Evolutionary conservation across 2,888 invertebrate species (phyloP), one percentile per base, ranked within the genome.

Genomic region (Sesamia inferens): DNA sequence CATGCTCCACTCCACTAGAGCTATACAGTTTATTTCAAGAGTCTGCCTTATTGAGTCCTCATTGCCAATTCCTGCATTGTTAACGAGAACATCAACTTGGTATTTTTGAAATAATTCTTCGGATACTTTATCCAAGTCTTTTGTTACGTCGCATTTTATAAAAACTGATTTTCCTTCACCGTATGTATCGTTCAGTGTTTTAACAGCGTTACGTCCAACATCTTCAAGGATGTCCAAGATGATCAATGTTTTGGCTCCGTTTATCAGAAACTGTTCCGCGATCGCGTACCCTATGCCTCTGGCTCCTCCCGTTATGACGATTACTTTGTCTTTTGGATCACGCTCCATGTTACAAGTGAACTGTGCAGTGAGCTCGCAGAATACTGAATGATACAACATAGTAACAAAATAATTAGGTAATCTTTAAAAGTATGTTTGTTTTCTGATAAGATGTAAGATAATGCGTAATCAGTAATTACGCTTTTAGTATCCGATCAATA

Each of bases 291-390:
- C 97, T 61, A 97, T 96, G 2, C 97, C 97, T 58, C 92, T 90
- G 1, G 96, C 96, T 39, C 93, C 97, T 1, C 97, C 97, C 2
- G 97, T 97, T 19, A 97, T 75, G 3, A 90, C 86, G 0, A 88
- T 81, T 2, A 82, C 77, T 88, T 90, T 91, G 61, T 88, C 82
- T 75, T 84, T 84, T 5, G 86, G 70, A 39, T 85, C 61, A 39
- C 66, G 84, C 8, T 85, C 84, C 88, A 90, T 88, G 10, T 19
- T 11, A 42, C 42, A 7, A 62, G 8, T 19, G 42, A 22, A 66
- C 61, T 39, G 11, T 10, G 0, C 14, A 7, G 16, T 31, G 8
- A 19, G 48, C 39, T 64, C 39, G 59, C 48, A 1, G 0, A 24
- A 70, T 11, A 11, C 22, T 11, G 0, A 55, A 79, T 73, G 55